Percentiles rank a stretch among this genome's conserved stretches.
Evolutionary conservation across 2,888 invertebrate species (phyloP).

Genomic region (Fabriciana adippe): DNA sequence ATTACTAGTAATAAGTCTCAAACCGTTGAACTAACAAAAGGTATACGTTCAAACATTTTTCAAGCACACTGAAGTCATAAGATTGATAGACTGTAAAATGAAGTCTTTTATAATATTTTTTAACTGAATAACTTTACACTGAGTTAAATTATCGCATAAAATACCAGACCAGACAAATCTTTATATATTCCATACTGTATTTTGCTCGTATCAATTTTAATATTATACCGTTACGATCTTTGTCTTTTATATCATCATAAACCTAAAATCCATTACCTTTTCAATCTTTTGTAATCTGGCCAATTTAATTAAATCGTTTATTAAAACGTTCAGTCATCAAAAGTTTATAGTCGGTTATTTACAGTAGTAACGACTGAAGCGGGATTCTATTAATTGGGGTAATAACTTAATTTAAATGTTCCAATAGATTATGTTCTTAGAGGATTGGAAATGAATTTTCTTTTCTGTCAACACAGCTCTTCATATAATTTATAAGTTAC

Average conservation of each 20-base stretch:
- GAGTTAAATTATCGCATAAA: constrained; percentile 28
- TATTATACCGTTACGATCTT: constrained; percentile 32
- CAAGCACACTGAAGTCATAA: constrained; percentile 15
- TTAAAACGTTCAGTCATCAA: constrained; percentile 41
- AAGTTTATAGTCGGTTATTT: constrained; percentile 32
- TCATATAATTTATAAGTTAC: background rate
- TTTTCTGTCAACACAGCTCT: constrained; percentile 14
- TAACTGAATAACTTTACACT: constrained; percentile 27
- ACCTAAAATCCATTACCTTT: constrained; percentile 35
- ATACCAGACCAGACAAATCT: constrained; percentile 21
- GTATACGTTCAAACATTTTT: constrained; percentile 12
- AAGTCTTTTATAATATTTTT: constrained; percentile 19
- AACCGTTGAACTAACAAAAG: constrained; percentile 12
- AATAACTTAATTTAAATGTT: constrained; percentile 35
- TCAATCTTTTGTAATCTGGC: constrained; percentile 40
- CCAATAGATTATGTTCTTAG: constrained; percentile 15
- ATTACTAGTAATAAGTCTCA: constrained; percentile 17
- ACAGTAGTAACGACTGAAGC: constrained; percentile 30
- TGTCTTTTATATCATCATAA: constrained; percentile 34
- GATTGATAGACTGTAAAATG: constrained; percentile 34
- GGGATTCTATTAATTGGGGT: constrained; percentile 33
- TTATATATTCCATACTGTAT: constrained; percentile 25
- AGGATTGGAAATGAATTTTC: background rate
- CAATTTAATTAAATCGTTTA: constrained; percentile 42
- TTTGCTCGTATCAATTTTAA: constrained; percentile 32